Conservation (phyloP, 2,113 vertebrate species). For the Ia io region DNA sequence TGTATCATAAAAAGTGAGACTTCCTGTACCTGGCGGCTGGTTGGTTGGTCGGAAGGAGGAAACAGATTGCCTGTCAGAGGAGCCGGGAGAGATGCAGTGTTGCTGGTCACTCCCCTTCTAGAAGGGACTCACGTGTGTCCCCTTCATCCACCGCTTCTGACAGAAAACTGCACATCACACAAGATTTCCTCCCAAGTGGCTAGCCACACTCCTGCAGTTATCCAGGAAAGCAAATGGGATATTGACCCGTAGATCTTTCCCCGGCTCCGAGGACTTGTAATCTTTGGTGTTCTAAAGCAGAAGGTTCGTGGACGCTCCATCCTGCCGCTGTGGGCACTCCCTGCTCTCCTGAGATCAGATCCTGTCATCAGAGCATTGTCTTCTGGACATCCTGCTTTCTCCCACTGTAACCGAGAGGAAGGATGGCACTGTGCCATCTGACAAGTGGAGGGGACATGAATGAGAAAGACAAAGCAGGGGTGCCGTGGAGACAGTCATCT, state of each 20-base stretch:
- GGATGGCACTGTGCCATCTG: background rate
- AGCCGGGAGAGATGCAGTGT: background rate
- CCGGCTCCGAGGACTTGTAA: background rate
- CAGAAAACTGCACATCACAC: slow-evolving; percentile 9
- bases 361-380: background rate
- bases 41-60: background rate
- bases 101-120: background rate
- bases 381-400: background rate
- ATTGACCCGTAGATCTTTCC: slow-evolving; percentile 9
- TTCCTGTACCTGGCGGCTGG: background rate
- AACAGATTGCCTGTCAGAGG: background rate
- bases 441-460: background rate
- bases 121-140: background rate
- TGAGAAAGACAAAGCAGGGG: background rate
- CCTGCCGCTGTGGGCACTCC: background rate
- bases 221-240: slow-evolving; percentile 13
- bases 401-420: background rate
- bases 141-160: background rate
- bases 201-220: background rate
- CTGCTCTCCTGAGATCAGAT: background rate
- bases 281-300: background rate
- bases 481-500: background rate
- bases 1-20: background rate
- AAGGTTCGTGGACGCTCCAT: background rate
- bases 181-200: background rate